Evolutionary conservation across 1,140 invertebrate genomes (phyloP).

Genomic region (Hetaerina americana): DNA sequence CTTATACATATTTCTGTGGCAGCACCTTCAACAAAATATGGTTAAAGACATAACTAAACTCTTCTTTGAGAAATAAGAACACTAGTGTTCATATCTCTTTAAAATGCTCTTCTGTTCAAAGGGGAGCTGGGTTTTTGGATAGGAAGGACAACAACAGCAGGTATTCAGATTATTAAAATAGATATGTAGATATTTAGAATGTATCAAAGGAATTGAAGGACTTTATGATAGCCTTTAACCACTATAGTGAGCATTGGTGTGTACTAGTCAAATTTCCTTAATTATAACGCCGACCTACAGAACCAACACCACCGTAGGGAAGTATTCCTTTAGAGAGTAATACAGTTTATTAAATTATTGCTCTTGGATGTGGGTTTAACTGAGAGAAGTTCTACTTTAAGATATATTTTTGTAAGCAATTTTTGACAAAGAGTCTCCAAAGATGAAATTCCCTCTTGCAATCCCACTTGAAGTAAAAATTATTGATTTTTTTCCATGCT

Average conservation of each 20-base stretch:
- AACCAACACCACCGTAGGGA: not conserved
- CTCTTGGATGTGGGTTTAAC: not conserved
- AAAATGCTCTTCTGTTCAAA: not conserved
- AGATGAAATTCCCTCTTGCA: not conserved
- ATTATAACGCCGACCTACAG: not conserved
- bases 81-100: not conserved
- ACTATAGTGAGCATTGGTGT: not conserved
- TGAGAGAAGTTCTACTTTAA: not conserved
- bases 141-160: not conserved
- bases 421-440: not conserved
- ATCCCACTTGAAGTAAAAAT: not conserved
- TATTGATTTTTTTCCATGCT: too few species aligned
- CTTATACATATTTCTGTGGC: not conserved
- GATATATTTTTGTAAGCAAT: constrained; percentile 1
- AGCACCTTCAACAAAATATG: not conserved
- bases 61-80: not conserved
- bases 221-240: not conserved
- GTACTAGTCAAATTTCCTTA: not conserved
- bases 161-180: too few species aligned
- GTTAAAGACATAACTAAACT: not conserved
- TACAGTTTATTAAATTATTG: not conserved
- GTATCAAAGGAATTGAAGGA: not conserved
- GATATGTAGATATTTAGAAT: too few species aligned
- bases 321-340: not conserved
- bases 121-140: not conserved